phyloP scores from a whole-genome alignment of 2,888 invertebrate species.

The Periphyllus acericola region DNA sequence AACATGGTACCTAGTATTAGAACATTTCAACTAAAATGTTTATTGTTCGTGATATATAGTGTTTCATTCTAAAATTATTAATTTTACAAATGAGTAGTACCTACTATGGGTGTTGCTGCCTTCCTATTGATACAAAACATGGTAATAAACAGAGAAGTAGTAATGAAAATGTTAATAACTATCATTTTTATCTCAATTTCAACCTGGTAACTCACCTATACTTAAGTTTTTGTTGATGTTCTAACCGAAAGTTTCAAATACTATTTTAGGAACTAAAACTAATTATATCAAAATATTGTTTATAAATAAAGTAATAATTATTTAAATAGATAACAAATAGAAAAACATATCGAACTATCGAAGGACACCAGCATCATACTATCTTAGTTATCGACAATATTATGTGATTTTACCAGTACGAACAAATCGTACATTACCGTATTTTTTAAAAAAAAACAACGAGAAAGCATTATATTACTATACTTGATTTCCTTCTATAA shows the following conservation, averaged over 20 bases:
- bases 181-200: not conserved
- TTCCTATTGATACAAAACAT: too few relatives aligned
- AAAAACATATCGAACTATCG: not conserved
- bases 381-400: not conserved
- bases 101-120: too few relatives aligned
- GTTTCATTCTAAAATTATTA: too few relatives aligned
- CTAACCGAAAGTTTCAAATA: too few relatives aligned
- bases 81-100: too few relatives aligned
- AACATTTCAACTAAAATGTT: not conserved
- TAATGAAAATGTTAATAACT: not conserved
- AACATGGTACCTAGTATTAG: not conserved
- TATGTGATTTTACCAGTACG: not conserved
- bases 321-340: not conserved
- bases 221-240: too few relatives aligned
- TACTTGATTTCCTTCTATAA: conserved; percentile 30
- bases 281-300: not conserved
- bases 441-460: not conserved
- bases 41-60: not conserved
- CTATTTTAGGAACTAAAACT: not conserved
- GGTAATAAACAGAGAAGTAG: not conserved
- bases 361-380: too few relatives aligned
- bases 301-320: not conserved
- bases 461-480: conserved; percentile 20
- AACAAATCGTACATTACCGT: conserved; percentile 1
- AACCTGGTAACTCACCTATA: too few relatives aligned